These are phyloP conservation scores for Poeciliopsis paucimaculata DNA, from an alignment of 2,797 vertebrate genomes.

Conservation along the genomic window DNA sequence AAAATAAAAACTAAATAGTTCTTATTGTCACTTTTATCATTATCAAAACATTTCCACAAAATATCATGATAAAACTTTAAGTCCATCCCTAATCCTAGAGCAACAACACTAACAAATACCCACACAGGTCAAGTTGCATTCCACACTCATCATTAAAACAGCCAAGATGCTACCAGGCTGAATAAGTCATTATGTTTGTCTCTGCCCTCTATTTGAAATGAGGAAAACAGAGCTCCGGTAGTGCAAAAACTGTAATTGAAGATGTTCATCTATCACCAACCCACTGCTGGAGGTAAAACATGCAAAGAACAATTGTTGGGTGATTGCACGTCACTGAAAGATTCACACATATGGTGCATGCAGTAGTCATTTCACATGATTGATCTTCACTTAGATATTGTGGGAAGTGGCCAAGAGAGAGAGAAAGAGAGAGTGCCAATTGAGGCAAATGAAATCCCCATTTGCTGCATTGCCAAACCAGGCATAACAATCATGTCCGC, in stretches of 20 bases:
- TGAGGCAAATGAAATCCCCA: constrained; percentile 47
- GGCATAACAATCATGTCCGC: not conserved
- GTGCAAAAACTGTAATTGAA: constrained; percentile 19
- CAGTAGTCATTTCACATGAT: constrained; percentile 27
- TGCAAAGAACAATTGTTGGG: not conserved
- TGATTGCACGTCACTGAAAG: not conserved
- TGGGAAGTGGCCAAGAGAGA: constrained; percentile 16
- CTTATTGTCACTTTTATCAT: too few relatives aligned
- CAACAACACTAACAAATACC: not conserved
- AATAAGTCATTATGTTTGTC: constrained; percentile 20
- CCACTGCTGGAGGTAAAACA: constrained; percentile 8
- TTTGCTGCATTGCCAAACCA: constrained; percentile 20
- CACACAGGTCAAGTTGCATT: not conserved
- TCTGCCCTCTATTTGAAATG: constrained; percentile 12
- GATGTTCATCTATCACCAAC: constrained; percentile 14
- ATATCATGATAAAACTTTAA: too few relatives aligned
- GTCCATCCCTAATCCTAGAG: not conserved
- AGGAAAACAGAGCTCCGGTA: not conserved
- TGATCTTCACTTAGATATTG: constrained; percentile 43
- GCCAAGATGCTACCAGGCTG: constrained; percentile 24
- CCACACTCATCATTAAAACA: not conserved
- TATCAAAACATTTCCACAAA: too few relatives aligned
- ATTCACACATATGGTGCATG: not conserved
- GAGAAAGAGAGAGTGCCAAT: constrained; percentile 1
- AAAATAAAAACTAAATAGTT: too few relatives aligned